These are phyloP conservation scores for Orcinus orca DNA, from an alignment of 2,113 vertebrate species.

Conservation along the genomic window DNA sequence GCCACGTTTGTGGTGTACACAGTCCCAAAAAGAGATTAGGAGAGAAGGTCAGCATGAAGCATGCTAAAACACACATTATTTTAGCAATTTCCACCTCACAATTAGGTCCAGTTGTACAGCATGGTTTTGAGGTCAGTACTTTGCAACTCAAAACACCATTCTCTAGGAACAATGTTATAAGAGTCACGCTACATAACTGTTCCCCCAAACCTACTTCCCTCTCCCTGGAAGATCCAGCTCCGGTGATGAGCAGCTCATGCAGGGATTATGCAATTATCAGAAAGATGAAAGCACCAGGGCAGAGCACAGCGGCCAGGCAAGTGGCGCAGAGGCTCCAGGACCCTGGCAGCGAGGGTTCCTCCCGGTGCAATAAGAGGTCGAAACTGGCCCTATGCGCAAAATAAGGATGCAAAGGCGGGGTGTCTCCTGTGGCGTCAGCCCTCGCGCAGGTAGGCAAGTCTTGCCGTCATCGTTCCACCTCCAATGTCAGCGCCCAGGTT, in stretches of 20 bases:
- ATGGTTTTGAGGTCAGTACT: not conserved
- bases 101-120: not conserved
- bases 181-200: not conserved
- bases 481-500: fast-evolving
- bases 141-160: not conserved
- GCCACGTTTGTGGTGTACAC: fast-evolving
- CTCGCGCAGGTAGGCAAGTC: no score
- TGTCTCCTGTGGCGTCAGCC: not conserved
- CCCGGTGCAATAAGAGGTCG: not conserved
- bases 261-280: not conserved
- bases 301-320: not conserved
- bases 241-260: not conserved
- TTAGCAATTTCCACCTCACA: not conserved
- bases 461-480: not conserved
- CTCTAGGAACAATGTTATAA: not conserved
- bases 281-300: not conserved
- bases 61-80: fast-evolving
- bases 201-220: not conserved
- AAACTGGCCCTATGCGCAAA: not conserved
- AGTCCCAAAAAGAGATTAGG: no score
- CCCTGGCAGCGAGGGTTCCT: not conserved
- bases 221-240: not conserved
- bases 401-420: not conserved
- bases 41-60: not conserved
- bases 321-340: not conserved